Base-by-base conservation (phyloP, 64 coral and sea anemone species). In the Pachyseris speciosa region DNA sequence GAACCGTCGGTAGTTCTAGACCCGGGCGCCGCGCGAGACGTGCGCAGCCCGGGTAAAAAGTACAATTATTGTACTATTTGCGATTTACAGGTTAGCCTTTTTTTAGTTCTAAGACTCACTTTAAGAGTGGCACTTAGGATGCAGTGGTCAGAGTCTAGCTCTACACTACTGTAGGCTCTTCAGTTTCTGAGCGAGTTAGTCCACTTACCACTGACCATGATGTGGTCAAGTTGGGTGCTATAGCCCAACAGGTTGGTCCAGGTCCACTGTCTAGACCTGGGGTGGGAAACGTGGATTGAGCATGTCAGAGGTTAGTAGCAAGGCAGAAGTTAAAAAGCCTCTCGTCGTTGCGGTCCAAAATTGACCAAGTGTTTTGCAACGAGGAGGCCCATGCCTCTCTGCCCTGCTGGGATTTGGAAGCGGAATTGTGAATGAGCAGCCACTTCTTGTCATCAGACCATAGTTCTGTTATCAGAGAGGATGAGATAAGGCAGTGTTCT, bases 371-470 rank as follows among this genome's bases (percentile, higher is more conserved):
- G 38, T 48, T 15, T 41, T 41, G 8, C 25, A 22, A 77, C 41
- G 4, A 77, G 41, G 19, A 77, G 37, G 26, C 74, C 74, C 3
- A n/a, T n/a, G n/a, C n/a, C n/a, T n/a, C n/a, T n/a, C 11, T n/a
- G 25, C 39, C 73, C n/a, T 22, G 7, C 44, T 9, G 38, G 38
- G 2, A 22, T 28, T 77, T 41, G 2, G 74, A 47, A 44, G 40
- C 40, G 47, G 40, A 77, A 47, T 1, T 48, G 13, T 77, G 41
- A 19, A 77, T 77, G 2, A 77, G 44, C 37, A 77, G 11, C 40
- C 74, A 77, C 37, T 77, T 77, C 19, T 77, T 77, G 8, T 77
- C 74, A 4, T 77, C 74, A 19, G 74, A 47, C 74, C 74, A 77
- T 9, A 44, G 5, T 77, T 76, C 73, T 43, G 39, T 41, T 77